Base-by-base conservation (phyloP, 2,113 vertebrate genomes). In the Hepsetus odoe region DNA sequence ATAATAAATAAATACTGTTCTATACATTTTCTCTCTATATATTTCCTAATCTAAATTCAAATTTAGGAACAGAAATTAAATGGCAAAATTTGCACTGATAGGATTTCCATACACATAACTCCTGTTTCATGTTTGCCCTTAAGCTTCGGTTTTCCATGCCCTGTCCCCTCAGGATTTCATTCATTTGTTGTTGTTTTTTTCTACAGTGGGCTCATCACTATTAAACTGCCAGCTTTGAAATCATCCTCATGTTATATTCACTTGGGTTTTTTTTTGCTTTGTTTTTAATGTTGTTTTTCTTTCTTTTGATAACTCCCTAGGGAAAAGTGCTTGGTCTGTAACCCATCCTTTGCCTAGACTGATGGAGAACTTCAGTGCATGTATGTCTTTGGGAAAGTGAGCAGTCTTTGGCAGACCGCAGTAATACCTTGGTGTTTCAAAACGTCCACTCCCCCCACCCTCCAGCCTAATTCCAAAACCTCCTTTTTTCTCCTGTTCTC, bases 351-450 rank as follows among this genome's bases (percentile, higher is more conserved):
- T 35, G 13, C 42, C 33, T 55, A 6, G 13, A 72, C 28, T 74
- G 55, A 51, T 35, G 18, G 38, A 67, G 11, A 30, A 65, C 70
- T 14, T 68, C 51, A 70, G 70, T 72, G 67, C 38, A 49, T 10
- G 32, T 61, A 40, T 51, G 82, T 82, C 80, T 65, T 20, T 74
- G 71, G 69, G 74, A 79, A 79, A 49, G 72, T 66, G 55, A 64
- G 75, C 82, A 80, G 53, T 22, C 71, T 86, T 79, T 80, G 71
- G 76, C 83, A 86, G 83, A 35, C 26, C 33, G 3, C 35, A 38
- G 40, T 24, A 16, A 9, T 72, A 53, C 33, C 24, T 85, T 85
- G 85, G 82, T 77, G 90, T 42, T 24, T 72, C 35, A 26, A n/a
- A 81, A 51, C 68, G 35, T 62, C 84, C 79, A 74, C 16, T 5